Conservation (phyloP, 2,113 vertebrate species). For the Chrysemys picta region DNA sequence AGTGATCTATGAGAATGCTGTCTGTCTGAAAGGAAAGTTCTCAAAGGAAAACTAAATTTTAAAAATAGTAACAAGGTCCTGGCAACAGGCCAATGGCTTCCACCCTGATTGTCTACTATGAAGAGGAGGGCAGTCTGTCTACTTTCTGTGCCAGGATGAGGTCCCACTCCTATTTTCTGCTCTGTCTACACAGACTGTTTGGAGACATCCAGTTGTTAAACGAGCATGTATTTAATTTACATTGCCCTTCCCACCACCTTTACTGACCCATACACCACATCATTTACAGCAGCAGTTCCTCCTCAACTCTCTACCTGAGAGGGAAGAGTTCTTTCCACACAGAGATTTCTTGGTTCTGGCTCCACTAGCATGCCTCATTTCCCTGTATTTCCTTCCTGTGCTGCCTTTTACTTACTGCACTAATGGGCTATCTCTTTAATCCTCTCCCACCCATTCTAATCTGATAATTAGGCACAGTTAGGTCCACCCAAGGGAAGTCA, state of each 20-base stretch:
- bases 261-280: neutral
- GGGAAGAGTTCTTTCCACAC: neutral
- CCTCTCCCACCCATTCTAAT: neutral
- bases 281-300: neutral
- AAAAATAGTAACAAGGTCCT: neutral
- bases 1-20: neutral
- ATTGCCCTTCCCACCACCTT: neutral
- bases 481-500: neutral
- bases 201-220: neutral
- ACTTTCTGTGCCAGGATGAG: neutral
- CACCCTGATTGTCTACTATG: neutral
- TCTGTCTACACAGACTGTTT: neutral
- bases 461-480: neutral
- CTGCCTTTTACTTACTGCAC: neutral
- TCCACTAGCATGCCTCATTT: neutral
- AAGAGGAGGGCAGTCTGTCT: neutral
- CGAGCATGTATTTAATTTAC: neutral
- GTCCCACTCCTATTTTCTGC: neutral
- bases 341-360: neutral
- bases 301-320: neutral
- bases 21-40: neutral
- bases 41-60: constrained; percentile 20
- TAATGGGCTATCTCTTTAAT: no score
- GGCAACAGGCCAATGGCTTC: neutral
- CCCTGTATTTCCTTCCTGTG: neutral